These are phyloP conservation scores for Halocynthia aurantium DNA, from an alignment of 23 tunicate genomes.

Conservation along the genomic window DNA sequence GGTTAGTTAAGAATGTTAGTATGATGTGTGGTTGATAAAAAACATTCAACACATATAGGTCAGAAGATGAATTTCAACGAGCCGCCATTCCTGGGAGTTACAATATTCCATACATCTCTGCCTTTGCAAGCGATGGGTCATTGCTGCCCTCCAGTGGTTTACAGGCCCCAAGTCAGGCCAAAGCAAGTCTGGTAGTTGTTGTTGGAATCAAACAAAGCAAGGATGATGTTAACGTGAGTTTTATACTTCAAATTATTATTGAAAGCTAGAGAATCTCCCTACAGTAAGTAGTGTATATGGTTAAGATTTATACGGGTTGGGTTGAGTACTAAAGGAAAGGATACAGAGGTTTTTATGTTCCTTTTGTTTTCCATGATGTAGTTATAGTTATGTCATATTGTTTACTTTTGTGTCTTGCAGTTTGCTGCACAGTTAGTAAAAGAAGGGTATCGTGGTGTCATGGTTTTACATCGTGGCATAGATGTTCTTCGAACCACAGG, in stretches of 20 bases:
- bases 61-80: constrained; percentile 61
- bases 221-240: constrained; percentile 14
- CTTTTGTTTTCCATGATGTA: too few species aligned
- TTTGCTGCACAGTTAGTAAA: constrained; percentile 7
- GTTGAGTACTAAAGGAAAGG: background rate
- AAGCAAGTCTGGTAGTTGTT: constrained; percentile 57
- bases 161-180: constrained; percentile 25
- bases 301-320: background rate
- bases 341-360: background rate
- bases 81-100: constrained; percentile 62
- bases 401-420: constrained; percentile 1
- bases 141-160: background rate
- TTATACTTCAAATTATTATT: background rate
- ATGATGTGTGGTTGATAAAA: background rate
- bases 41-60: constrained; percentile 10
- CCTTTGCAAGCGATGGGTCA: constrained; percentile 8
- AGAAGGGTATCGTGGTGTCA: constrained; percentile 17
- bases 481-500: constrained; percentile 16
- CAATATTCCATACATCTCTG: constrained; percentile 30
- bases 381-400: too few species aligned
- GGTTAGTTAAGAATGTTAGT: background rate
- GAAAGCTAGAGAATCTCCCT: background rate
- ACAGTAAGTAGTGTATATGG: background rate
- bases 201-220: constrained; percentile 44
- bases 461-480: constrained; percentile 26